phyloP scores from a whole-genome alignment of 2,888 invertebrate species.

The Lacanobia oleracea region DNA sequence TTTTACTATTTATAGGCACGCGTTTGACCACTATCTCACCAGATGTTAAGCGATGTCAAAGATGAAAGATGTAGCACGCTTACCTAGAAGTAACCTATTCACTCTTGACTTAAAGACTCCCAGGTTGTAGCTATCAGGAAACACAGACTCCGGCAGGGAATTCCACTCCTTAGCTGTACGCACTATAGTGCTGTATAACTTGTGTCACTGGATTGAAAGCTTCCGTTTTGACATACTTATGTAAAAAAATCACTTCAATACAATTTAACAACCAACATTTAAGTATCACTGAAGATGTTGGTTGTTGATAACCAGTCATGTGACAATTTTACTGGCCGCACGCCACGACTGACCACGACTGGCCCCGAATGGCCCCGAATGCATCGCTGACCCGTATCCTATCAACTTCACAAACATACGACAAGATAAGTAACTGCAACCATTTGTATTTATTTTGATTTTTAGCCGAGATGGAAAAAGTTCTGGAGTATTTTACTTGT shows the following conservation, averaged over 20 bases:
- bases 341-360: conserved; percentile 3
- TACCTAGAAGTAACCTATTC: too few relatives aligned
- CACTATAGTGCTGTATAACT: too few relatives aligned
- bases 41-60: too few relatives aligned
- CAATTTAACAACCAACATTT: neutral
- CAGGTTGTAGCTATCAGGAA: too few relatives aligned
- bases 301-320: conserved; percentile 25
- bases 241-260: neutral
- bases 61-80: too few relatives aligned
- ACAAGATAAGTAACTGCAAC: conserved; percentile 23
- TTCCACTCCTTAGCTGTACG: too few relatives aligned
- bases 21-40: too few relatives aligned
- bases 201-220: too few relatives aligned
- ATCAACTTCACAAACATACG: conserved; percentile 20
- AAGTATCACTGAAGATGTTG: conserved; percentile 13
- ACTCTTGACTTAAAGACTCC: too few relatives aligned
- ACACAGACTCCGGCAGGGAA: too few relatives aligned
- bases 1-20: too few relatives aligned
- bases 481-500: conserved; percentile 14
- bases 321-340: conserved; percentile 28
- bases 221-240: too few relatives aligned
- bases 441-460: conserved; percentile 52
- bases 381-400: conserved; percentile 34
- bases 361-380: neutral
- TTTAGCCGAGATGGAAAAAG: conserved; percentile 31